Base-by-base conservation (phyloP, 2,113 vertebrate genomes). In the Phoxinus phoxinus region DNA sequence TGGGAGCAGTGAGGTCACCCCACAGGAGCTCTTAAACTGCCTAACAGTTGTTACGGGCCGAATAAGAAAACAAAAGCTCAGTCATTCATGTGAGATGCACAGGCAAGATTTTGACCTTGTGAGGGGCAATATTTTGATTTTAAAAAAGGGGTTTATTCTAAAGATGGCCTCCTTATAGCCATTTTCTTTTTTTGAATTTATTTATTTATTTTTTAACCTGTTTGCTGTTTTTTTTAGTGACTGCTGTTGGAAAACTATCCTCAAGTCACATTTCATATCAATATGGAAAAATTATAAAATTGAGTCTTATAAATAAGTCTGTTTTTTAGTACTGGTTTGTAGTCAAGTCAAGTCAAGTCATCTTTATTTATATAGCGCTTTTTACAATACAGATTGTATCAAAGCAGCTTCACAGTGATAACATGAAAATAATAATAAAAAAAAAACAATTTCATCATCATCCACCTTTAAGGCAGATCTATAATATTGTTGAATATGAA, bases 61-160 rank as follows among this genome's bases (percentile, higher is more conserved):
- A 87, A 91, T 90, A 93, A 92, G 90, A 94, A 92, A 92, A 92
- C 91, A 77, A 77, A 77, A 93, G 61, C 84, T 92, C 87, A 86
- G 91, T 93, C 89, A 91, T 87, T 90, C 86, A 86, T 30, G 30
- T 32, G 63, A 67, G 84, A 85, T 86, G 80, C 79, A 83, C 86
- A 87, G 65, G 76, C 83, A 23, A 37, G 51, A 65, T 80, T 37
- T 10, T 78, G 48, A 51, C 48, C 48, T 5, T 17, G 46, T 48
- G 46, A 17, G 4, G 48, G 48, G 4, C 48, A 17, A 51, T 4
- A 51, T 56, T 56, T 56, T 56, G 48, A 17, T 41, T 15, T 48
- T 44, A 46, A 67, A 85, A 83, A 37, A 53, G 41, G 41, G 0
- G 3, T 71, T 71, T 71, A 37, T 21, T 10, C 19, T 21, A 23